Percentiles rank a stretch among this genome's conserved stretches.
Evolutionary conservation across 2,113 vertebrate genomes (phyloP).

Genomic region (Rhea pennata): DNA sequence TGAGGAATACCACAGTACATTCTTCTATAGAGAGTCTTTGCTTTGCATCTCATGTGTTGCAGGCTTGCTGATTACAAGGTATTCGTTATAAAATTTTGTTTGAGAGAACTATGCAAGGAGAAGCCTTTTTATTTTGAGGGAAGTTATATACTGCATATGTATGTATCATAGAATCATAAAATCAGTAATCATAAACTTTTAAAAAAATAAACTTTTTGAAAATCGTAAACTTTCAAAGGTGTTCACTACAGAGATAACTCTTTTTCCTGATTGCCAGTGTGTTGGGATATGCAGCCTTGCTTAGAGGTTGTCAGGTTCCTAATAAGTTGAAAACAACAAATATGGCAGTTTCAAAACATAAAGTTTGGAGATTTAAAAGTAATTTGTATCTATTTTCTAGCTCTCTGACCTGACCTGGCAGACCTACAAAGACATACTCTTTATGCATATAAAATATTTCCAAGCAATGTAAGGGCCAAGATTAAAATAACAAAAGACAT

Average conservation of each 20-base stretch:
- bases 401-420: neutral
- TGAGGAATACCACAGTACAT: neutral
- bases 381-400: neutral
- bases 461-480: neutral
- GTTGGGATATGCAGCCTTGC: neutral
- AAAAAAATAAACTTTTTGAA: no score
- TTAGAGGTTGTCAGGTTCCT: neutral
- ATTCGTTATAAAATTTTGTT: neutral
- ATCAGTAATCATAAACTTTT: no score
- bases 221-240: neutral
- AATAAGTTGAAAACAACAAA: neutral
- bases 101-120: rapidly evolving
- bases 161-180: no score
- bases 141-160: neutral
- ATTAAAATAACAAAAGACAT: neutral
- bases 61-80: neutral
- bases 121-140: neutral
- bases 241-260: neutral
- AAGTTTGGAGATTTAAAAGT: neutral
- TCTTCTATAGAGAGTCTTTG: neutral
- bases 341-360: neutral
- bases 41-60: neutral
- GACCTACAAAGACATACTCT: neutral
- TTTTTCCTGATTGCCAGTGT: neutral
- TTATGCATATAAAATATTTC: neutral